A percentile compares a stretch with the other conserved stretches of the same genome.
Evolutionary conservation across 2,797 vertebrate genomes (phyloP).

Genomic region (Muscicapa comitata): DNA sequence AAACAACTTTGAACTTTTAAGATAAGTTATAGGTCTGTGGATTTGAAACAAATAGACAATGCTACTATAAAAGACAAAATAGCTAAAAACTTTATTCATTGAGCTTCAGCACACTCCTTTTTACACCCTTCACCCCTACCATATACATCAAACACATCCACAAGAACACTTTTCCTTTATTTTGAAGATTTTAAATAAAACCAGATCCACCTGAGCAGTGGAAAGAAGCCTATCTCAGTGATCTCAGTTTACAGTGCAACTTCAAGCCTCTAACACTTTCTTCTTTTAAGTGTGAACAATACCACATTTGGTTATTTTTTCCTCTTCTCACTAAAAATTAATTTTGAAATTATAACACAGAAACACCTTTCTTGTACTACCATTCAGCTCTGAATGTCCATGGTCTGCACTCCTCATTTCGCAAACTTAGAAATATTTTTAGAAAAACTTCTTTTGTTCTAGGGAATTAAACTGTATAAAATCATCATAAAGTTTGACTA

Average conservation of each 20-base stretch:
- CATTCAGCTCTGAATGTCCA: background rate
- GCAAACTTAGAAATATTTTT: background rate
- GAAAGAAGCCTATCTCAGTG: background rate
- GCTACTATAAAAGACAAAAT: background rate
- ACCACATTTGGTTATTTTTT: background rate
- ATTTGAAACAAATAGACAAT: background rate
- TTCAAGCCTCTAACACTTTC: background rate
- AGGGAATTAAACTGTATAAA: background rate
- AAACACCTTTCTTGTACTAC: background rate
- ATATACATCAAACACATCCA: background rate
- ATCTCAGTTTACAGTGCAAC: background rate
- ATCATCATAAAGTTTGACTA: background rate
- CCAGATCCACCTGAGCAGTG: background rate
- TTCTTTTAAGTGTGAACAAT: background rate
- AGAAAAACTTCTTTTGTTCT: background rate
- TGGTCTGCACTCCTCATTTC: background rate
- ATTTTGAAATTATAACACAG: background rate
- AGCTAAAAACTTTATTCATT: background rate
- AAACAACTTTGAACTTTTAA: background rate
- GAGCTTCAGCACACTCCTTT: background rate
- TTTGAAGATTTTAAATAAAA: background rate
- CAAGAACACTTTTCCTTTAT: background rate
- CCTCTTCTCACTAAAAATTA: background rate
- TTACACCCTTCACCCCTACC: too few relatives aligned
- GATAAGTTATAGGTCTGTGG: background rate